Evolutionary conservation across 1,140 invertebrate species (phyloP), one percentile per base, ranked within the genome.

Genomic region (Capitella teleta): DNA sequence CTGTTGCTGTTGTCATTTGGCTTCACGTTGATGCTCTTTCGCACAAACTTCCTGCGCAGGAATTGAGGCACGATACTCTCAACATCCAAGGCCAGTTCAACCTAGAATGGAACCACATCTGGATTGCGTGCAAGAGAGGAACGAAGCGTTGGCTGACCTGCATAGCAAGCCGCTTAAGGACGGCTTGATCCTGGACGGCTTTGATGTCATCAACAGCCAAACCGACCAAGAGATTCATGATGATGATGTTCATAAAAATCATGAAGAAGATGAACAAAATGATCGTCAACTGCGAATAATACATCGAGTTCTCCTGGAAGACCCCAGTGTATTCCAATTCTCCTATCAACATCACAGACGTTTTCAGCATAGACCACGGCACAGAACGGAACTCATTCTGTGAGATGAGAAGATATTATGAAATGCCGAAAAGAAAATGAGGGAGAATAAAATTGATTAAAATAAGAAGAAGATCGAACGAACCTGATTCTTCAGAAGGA

Each of bases 91-190:
- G 72, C 72, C 36, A 77, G 57, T 47, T 75, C 66, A 36, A 73
- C 66, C 69, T 68, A 0, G 28, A 43, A 12, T 5, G 23, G 40
- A 23, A 40, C 14, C 18, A 41, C 21, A 37, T 25, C 18, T 12
- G 45, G 24, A 19, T 10, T n/a, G 18, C 24, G 5, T 25, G 16
- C 30, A 24, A 23, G 12, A 37, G 6, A 40, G 16, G 4, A 3
- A 19, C 10, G 36, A 32, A 23, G 8, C 19, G 26, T 28, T 37
- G 3, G 3, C 47, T 47, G 52, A 77, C 75, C 62, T 76, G 74
- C 76, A 78, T 77, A 34, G 73, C 75, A 46, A 77, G 62, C 48
- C 76, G 64, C 54, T 70, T 74, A 3, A 78, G 63, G 10, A 67
- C 67, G 38, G 77, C 76, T 51, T 77, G 64, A 30, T 77, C 76